Conservation (phyloP, 2,797 vertebrate species). For the Crypturellus tataupa region DNA sequence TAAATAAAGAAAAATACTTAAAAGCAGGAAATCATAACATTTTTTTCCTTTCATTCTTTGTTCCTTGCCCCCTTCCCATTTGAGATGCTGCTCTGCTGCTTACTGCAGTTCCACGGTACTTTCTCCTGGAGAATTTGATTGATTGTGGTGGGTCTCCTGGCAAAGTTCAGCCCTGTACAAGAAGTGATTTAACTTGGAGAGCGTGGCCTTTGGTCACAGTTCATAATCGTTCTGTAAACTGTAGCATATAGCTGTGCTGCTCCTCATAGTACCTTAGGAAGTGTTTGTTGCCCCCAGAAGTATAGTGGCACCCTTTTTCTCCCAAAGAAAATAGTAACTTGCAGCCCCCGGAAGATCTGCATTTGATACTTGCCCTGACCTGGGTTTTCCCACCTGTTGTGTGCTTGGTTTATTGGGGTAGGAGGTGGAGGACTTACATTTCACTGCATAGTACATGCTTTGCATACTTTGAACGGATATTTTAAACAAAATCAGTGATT, state of each 20-base stretch:
- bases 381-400: fast-evolving
- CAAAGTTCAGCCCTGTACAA: background rate
- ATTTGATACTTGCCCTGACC: background rate
- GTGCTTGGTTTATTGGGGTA: background rate
- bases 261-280: background rate
- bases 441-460: background rate
- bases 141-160: background rate
- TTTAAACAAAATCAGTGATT: background rate
- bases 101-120: background rate
- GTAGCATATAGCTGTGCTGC: background rate
- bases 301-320: background rate
- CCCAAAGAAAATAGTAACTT: background rate
- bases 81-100: background rate
- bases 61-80: background rate
- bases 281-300: background rate
- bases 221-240: background rate
- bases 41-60: background rate
- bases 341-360: background rate
- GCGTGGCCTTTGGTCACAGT: background rate
- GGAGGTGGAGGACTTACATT: background rate
- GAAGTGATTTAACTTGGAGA: constrained; percentile 1
- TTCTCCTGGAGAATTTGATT: background rate
- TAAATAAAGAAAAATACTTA: background rate
- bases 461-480: background rate
- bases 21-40: background rate